Base-by-base conservation (phyloP, 2,888 invertebrate species). In the Spialia ferax region DNA sequence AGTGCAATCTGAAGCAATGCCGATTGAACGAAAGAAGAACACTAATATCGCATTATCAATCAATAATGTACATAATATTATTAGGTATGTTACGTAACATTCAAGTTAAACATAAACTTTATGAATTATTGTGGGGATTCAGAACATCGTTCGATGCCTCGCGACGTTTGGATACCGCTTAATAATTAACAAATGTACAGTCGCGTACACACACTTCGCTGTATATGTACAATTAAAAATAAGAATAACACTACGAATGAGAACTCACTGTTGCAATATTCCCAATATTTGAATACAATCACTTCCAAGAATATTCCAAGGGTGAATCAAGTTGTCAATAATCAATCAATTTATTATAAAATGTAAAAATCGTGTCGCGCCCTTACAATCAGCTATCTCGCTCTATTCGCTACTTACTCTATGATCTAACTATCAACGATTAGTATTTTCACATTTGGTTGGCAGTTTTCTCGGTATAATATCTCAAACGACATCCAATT, bases 331-430 rank as follows among this genome's bases (percentile, higher is more conserved):
- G n/a, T 38, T 38, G n/a, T 38, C 38, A 38, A n/a, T n/a, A 4
- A 38, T 38, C 38, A 38, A n/a, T n/a, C n/a, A 38, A 38, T 38
- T n/a, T 38, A 38, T n/a, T 38, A 38, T n/a, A n/a, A n/a, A n/a
- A 38, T n/a, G n/a, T 38, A n/a, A 13, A 38, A 11, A 38, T 38
- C 2, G 38, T 38, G n/a, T 38, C 11, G 38, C n/a, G 29, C 7
- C 4, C 29, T 29, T 29, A 29, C 6, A 6, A 29, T 29, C 8
- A 29, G 29, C 29, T 6, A 1, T 4, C 29, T 6, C 29, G 29
- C 29, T 8, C 7, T 29, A 38, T 38, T n/a, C n/a, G 2, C 38
- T n/a, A 38, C 38, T 38, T 38, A 15, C 38, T 38, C n/a, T 38
- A 38, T 38, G 5, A n/a, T 32, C 6, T 5, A 5, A n/a, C 13